Base-by-base conservation (phyloP, 2,797 vertebrate genomes). In the Phrynocephalus forsythii region DNA sequence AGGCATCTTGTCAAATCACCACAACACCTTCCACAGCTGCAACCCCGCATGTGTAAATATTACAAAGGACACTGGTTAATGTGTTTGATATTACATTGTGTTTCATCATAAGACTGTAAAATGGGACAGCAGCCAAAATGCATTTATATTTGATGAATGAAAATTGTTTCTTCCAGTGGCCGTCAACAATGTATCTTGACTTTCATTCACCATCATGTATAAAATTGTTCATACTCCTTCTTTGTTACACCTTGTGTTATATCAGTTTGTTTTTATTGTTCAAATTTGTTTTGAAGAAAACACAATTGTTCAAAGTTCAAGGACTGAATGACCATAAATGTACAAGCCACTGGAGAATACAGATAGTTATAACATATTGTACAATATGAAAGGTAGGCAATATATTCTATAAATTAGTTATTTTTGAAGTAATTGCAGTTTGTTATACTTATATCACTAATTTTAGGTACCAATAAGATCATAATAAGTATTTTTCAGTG, bases 301-400 rank as follows among this genome's bases (percentile, higher is more conserved):
- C 66, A 7, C 13, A 60, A 30, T 69, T 86, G 5, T 20, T 93
- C 67, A 90, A 90, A 92, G 73, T 26, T 86, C 78, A 85, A 66
- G 5, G 75, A 68, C 30, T 80, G 56, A 73, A 91, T 50, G 28
- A 26, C 7, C 71, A 82, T n/a, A 60, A 26, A 30, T 9, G 24
- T 90, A 79, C 1, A 91, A 91, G 69, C 18, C 22, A 6, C n/a
- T 60, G 67, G 0, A 1, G 44, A 88, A 15, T 28, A 80, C 56
- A 30, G 85, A 15, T 24, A 73, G n/a, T 63, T 0, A 0, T 63
- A 3, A 16, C 66, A 10, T 85, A 80, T 66, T 90, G 91, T 88
- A 11, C 33, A 89, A 18, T 50, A 79, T 2, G 33, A 56, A 52
- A 75, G 38, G 3, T 75, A 89, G 71, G 85, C 73, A 87, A 82